These are phyloP conservation scores for Anoncus sp. DNA, from an alignment of 2,888 invertebrate species.

Conservation along the genomic window DNA sequence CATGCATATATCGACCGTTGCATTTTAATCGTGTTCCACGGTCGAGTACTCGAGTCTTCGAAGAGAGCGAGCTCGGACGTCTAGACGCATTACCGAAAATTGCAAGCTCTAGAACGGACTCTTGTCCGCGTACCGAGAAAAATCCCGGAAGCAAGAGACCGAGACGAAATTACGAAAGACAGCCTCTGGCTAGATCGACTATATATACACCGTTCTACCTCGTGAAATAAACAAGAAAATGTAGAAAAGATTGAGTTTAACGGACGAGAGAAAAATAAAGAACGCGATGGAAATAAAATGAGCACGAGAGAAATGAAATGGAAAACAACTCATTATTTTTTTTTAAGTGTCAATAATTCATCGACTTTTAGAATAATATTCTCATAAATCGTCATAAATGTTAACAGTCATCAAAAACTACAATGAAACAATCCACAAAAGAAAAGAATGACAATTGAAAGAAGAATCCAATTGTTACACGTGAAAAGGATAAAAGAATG, in stretches of 20 bases:
- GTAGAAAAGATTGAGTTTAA: slow-evolving; percentile 15
- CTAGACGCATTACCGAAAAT: slow-evolving; percentile 52
- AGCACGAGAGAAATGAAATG: neutral
- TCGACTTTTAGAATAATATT: no score
- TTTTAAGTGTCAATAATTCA: no score
- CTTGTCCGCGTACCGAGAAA: neutral
- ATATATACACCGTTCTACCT: no score
- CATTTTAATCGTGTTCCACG: slow-evolving; percentile 50
- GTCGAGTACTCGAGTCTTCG: slow-evolving; percentile 18
- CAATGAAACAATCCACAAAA: neutral
- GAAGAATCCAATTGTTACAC: no score
- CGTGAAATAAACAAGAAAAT: slow-evolving; percentile 3
- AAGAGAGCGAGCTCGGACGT: slow-evolving; percentile 24
- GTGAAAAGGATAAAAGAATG: neutral
- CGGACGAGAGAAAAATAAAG: neutral
- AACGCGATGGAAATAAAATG: neutral
- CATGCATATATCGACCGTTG: slow-evolving; percentile 16
- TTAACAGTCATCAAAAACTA: no score
- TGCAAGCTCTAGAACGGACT: neutral
- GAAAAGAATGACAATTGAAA: no score
- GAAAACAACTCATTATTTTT: no score
- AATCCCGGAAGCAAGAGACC: neutral
- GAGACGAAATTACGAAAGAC: slow-evolving; percentile 10
- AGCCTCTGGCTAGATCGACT: neutral
- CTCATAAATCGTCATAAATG: no score